Conservation (phyloP, 2,888 invertebrate genomes). For the Cryptocheilus praepositus region DNA sequence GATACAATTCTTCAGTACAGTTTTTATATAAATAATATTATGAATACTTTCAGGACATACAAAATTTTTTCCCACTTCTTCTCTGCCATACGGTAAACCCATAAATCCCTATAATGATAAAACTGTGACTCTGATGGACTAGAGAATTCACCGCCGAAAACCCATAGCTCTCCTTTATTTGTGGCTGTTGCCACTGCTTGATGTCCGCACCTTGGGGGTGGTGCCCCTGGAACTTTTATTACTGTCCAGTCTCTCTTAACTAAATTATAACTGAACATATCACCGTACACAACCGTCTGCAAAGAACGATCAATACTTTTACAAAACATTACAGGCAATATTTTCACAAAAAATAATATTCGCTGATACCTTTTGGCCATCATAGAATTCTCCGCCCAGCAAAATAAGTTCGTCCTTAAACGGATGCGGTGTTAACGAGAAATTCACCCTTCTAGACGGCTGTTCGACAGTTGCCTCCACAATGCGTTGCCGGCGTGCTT, state of each 20-base stretch:
- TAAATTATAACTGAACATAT: slow-evolving; percentile 89
- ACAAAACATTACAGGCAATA: slow-evolving; percentile 1
- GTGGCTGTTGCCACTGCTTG: slow-evolving; percentile 87
- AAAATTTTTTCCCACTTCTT: slow-evolving; percentile 90
- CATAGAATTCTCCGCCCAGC: slow-evolving; percentile 94
- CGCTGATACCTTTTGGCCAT: slow-evolving; percentile 77
- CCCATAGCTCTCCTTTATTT: slow-evolving; percentile 84
- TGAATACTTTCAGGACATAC: slow-evolving; percentile 48
- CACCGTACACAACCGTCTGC: slow-evolving; percentile 90
- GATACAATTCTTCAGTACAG: background rate
- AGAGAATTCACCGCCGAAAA: slow-evolving; percentile 95
- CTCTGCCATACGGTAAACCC: slow-evolving; percentile 86
- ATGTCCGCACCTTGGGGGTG: slow-evolving; percentile 92
- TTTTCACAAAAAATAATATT: no score
- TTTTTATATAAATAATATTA: background rate
- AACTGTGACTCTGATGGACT: slow-evolving; percentile 94
- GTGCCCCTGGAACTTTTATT: slow-evolving; percentile 88
- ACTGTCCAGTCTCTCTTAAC: slow-evolving; percentile 87
- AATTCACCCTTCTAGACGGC: slow-evolving; percentile 87
- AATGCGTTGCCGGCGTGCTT: slow-evolving; percentile 82
- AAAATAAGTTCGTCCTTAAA: slow-evolving; percentile 91
- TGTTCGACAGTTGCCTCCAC: slow-evolving; percentile 80
- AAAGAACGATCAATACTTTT: slow-evolving; percentile 57
- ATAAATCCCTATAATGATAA: slow-evolving; percentile 93
- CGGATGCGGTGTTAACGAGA: slow-evolving; percentile 88